Percentiles rank a stretch among this genome's conserved stretches.
Conservation (phyloP, 2,888 invertebrate species). For the Eilema griseolum region DNA sequence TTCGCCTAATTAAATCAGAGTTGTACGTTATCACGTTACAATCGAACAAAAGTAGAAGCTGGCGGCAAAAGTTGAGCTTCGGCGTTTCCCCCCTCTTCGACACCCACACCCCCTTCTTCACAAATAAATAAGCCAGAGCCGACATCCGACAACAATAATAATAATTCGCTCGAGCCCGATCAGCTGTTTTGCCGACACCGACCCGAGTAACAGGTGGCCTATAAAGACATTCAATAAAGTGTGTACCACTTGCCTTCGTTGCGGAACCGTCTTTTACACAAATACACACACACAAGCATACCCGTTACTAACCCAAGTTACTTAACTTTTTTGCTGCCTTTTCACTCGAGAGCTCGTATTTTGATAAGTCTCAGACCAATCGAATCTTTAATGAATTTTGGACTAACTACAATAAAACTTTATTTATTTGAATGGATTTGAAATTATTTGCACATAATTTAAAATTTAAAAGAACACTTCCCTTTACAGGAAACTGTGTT, state of each 20-base stretch:
- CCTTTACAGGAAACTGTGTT: neutral
- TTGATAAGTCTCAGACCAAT: constrained; percentile 22
- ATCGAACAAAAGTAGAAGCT: constrained; percentile 68
- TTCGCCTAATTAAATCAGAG: constrained; percentile 48
- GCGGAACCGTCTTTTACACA: constrained; percentile 80
- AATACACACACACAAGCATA: constrained; percentile 70
- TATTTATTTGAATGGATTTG: neutral
- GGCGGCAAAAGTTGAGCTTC: constrained; percentile 70
- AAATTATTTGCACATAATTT: neutral
- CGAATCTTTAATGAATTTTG: constrained; percentile 5
- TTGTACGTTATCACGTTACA: constrained; percentile 53
- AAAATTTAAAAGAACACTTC: neutral
- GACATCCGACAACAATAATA: constrained; percentile 82
- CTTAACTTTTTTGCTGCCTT: constrained; percentile 52
- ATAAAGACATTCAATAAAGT: constrained; percentile 87
- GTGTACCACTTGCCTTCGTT: constrained; percentile 84
- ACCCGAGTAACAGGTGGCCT: constrained; percentile 87
- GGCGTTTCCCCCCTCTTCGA: constrained; percentile 60
- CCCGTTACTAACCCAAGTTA: constrained; percentile 47
- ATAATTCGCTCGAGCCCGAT: constrained; percentile 84
- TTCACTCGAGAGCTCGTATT: constrained; percentile 30
- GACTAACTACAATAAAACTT: neutral
- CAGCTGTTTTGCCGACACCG: constrained; percentile 85
- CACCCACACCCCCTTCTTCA: constrained; percentile 68
- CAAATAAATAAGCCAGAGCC: constrained; percentile 83